Evolutionary conservation across 2,888 invertebrate genomes (phyloP).

Genomic region (Eudemis profundana): DNA sequence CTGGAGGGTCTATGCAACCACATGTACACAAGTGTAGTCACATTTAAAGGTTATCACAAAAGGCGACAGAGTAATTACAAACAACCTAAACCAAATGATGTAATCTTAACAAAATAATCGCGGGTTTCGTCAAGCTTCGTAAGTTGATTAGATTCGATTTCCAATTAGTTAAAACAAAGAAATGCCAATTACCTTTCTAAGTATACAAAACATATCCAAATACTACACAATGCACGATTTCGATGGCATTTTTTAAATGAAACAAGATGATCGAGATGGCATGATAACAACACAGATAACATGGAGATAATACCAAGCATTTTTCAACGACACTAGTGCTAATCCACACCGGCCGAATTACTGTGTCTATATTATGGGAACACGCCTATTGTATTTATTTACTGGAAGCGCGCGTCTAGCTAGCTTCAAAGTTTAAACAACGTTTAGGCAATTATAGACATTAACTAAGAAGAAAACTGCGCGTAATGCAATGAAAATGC

Average conservation of each 20-base stretch:
- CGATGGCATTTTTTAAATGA: conserved; percentile 55
- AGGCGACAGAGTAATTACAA: conserved; percentile 25
- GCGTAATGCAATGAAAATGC: conserved; percentile 65
- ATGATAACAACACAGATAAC: conserved; percentile 76
- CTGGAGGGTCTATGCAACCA: conserved; percentile 35
- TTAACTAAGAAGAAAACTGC: conserved; percentile 55
- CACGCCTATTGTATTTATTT: conserved; percentile 34
- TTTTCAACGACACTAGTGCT: conserved; percentile 50
- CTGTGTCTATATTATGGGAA: conserved; percentile 48
- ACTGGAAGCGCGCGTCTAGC: conserved; percentile 39
- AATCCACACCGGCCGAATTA: conserved; percentile 52
- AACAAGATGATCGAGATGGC: conserved; percentile 68
- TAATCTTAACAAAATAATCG: conserved; percentile 26
- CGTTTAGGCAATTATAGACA: conserved; percentile 41
- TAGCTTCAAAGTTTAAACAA: conserved; percentile 48
- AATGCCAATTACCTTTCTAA: conserved; percentile 67
- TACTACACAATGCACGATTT: conserved; percentile 54
- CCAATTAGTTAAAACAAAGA: conserved; percentile 29
- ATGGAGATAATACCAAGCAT: conserved; percentile 71
- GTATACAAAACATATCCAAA: conserved; percentile 73
- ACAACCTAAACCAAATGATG: conserved; percentile 38
- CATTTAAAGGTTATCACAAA: conserved; percentile 42
- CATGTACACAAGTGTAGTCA: conserved; percentile 20
- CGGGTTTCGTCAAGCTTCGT: background rate
- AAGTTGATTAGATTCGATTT: conserved; percentile 22